Conservation (phyloP, 2,797 vertebrate species). For the Enteromius treurensis region DNA sequence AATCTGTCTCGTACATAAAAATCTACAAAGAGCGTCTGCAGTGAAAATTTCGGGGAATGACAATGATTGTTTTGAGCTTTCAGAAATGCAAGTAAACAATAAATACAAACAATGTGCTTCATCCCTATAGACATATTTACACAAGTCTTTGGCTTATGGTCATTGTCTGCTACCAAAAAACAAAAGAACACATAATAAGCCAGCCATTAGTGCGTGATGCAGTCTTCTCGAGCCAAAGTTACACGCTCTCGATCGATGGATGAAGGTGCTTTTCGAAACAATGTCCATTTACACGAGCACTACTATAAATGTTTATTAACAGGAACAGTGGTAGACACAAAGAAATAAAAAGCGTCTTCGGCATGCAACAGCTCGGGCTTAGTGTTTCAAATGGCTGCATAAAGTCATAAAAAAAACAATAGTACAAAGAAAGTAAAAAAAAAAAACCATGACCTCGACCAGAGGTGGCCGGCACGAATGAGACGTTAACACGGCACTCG, state of each 20-base stretch:
- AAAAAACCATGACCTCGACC: constrained; percentile 5
- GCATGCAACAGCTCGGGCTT: constrained; percentile 82
- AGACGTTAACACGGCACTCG: neutral
- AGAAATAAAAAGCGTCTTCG: constrained; percentile 56
- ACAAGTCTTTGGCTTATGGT: constrained; percentile 99
- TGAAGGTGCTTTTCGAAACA: constrained; percentile 60
- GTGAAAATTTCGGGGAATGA: constrained; percentile 80
- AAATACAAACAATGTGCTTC: constrained; percentile 99
- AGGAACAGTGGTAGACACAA: constrained; percentile 57
- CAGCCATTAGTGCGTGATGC: constrained; percentile 90
- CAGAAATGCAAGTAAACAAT: constrained; percentile 96
- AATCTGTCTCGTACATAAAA: constrained; percentile 87
- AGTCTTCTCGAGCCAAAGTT: constrained; percentile 81
- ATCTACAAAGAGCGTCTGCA: constrained; percentile 88
- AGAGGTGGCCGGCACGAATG: constrained; percentile 46
- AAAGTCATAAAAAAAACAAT: constrained; percentile 65
- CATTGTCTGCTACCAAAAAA: constrained; percentile 84
- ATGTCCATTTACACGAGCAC: constrained; percentile 54
- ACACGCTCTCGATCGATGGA: constrained; percentile 77
- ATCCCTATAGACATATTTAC: constrained; percentile 99
- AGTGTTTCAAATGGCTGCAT: constrained; percentile 73
- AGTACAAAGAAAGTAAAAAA: constrained; percentile 51
- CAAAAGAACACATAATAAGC: constrained; percentile 81
- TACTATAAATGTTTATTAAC: constrained; percentile 55
- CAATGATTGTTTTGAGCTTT: constrained; percentile 90